Percentiles rank a stretch among this genome's conserved stretches.
phyloP scores from a whole-genome alignment of 2,797 vertebrate species.

The Phyllotis vaccarum region DNA sequence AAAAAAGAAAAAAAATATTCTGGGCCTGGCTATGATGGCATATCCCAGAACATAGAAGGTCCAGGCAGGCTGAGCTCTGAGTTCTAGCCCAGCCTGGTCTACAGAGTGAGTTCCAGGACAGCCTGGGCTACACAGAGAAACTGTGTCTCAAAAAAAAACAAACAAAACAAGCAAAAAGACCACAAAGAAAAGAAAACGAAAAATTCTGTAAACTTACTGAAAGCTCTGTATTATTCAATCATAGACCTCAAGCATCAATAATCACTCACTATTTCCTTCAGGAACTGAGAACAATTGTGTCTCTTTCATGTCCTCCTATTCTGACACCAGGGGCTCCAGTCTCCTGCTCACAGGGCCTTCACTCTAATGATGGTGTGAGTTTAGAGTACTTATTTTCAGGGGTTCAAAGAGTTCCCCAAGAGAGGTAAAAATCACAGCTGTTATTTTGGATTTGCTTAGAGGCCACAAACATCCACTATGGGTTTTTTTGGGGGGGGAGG shows the following conservation, averaged over 20 bases:
- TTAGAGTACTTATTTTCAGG: slow-evolving; percentile 65
- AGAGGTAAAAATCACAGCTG: slow-evolving; percentile 84
- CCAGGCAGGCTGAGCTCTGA: background rate
- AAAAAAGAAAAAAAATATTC: slow-evolving; percentile 1
- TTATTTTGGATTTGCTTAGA: slow-evolving; percentile 83
- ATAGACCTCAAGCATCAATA: slow-evolving; percentile 26
- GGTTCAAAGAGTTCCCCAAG: slow-evolving; percentile 75
- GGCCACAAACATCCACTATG: slow-evolving; percentile 73
- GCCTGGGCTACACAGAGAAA: background rate
- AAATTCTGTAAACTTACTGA: background rate
- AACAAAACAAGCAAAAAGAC: fast-evolving
- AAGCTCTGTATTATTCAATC: slow-evolving; percentile 52
- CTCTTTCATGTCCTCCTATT: background rate
- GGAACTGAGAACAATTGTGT: slow-evolving; percentile 33
- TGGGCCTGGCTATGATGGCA: background rate
- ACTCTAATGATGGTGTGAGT: slow-evolving; percentile 71
- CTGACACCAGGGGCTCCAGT: slow-evolving; percentile 6
- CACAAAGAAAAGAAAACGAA: background rate
- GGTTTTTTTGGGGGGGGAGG: too few relatives aligned
- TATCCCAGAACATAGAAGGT: background rate
- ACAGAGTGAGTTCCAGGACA: background rate
- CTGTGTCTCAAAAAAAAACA: background rate
- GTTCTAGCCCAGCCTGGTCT: background rate
- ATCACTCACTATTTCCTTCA: background rate
- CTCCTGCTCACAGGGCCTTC: slow-evolving; percentile 11